Conservation (phyloP, 2,888 invertebrate species). For the Caenorhabditis sp. region DNA sequence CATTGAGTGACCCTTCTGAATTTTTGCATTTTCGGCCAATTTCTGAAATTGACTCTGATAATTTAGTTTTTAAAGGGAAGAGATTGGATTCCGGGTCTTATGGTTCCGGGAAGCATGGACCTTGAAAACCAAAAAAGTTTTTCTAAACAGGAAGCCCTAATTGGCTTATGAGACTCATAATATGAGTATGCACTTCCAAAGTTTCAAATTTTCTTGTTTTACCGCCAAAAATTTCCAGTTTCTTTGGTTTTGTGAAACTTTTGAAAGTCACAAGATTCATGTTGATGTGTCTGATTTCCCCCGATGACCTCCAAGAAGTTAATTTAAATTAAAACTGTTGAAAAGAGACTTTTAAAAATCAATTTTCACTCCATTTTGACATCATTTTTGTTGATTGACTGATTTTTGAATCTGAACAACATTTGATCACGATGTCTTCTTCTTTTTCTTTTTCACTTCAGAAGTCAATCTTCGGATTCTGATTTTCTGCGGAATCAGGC, state of each 20-base stretch:
- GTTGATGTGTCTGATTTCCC: background rate
- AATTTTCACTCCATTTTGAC: constrained; percentile 24
- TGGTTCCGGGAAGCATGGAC: background rate
- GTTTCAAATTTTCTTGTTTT: background rate
- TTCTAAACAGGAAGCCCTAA: constrained; percentile 5
- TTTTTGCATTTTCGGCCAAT: constrained; percentile 5
- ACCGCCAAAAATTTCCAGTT: background rate
- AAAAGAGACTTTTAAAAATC: constrained; percentile 13
- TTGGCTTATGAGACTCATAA: no score
- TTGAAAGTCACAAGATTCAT: constrained; percentile 25
- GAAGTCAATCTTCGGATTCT: background rate
- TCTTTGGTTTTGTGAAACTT: background rate
- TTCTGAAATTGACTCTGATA: constrained; percentile 9
- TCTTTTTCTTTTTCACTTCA: no score
- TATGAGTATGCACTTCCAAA: background rate
- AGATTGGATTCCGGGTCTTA: background rate
- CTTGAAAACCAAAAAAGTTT: background rate
- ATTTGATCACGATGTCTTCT: background rate
- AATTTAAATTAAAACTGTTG: constrained; percentile 9
- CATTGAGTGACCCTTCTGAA: constrained; percentile 18
- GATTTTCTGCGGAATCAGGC: constrained; percentile 7
- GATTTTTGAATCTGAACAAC: constrained; percentile 18
- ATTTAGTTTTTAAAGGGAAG: background rate
- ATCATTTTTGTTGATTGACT: constrained; percentile 27
- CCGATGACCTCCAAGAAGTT: constrained; percentile 23